Base-by-base conservation (phyloP, 92 coral and sea anemone species). In the Hydrozoanthus gracilis region DNA sequence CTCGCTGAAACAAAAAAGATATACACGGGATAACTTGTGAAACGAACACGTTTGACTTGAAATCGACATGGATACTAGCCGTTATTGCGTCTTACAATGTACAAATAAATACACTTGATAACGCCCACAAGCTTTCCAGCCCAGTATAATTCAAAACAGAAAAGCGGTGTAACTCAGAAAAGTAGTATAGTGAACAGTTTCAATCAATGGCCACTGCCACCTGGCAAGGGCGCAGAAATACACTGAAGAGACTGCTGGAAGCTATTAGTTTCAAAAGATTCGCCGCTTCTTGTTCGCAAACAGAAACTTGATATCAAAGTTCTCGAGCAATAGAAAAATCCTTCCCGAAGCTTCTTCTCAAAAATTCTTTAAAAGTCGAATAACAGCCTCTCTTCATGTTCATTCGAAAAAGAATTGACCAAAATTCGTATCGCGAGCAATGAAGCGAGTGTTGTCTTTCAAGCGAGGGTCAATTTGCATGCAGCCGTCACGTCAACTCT, bases 401-500 rank as follows among this genome's bases (percentile, higher is more conserved):
- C 74, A 17, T 17, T 14, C 73, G 17, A 12, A 78, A 20, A 70
- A 65, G 55, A 18, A 7, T 48, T 51, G 72, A 17, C 51, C 66
- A 49, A 27, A 65, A 67, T 48, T 20, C 15, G 61, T 49, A 49
- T 65, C 48, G 74, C 9, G 14, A 17, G 4, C 73, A 9, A 7
- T 20, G 47, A 80, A 64, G 85, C 85, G 60, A 80, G 69, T 65
- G 85, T 80, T 80, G 45, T 65, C 88, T 76, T 76, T 82, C 85
- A 48, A 39, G 73, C 86, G 88, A 84, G 88, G 71, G 91, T 68
- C 73, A 68, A 91, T 91, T 91, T 91, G 87, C 91, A 87, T 87
- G 78, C 84, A 77, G 71, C 89, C 86, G 62, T 83, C 91, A 88
- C 68, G 99, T 95, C 99, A 96, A 87, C 77, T 90, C 93, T 92